Percentiles rank a stretch among this genome's conserved stretches.
phyloP scores from a whole-genome alignment of 2,888 invertebrate species.

The Caenorhabditis panamensis region DNA sequence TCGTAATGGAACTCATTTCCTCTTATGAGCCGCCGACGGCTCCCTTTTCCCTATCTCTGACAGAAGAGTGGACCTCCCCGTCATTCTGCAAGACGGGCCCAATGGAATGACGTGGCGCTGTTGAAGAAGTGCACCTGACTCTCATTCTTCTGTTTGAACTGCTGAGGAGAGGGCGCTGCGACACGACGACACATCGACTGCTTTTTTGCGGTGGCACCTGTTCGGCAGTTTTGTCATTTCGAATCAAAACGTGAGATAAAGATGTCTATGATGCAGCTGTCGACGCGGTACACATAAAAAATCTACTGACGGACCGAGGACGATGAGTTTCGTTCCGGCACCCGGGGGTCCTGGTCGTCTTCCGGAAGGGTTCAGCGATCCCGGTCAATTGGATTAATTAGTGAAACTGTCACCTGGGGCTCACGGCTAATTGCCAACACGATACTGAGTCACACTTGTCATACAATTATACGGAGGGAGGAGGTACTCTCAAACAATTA shows the following conservation, averaged over 20 bases:
- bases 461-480: constrained; percentile 36
- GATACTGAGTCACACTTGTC: constrained; percentile 35
- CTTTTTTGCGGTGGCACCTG: constrained; percentile 55
- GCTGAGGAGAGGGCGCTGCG: constrained; percentile 12
- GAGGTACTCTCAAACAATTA: constrained; percentile 17
- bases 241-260: constrained; percentile 56
- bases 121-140: constrained; percentile 36
- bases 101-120: constrained; percentile 10
- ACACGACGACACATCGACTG: constrained; percentile 6
- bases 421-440: constrained; percentile 44
- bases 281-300: constrained; percentile 32
- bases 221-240: constrained; percentile 60
- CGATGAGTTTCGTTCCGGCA: constrained; percentile 13
- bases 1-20: constrained; percentile 63
- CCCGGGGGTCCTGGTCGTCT: background rate
- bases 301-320: constrained; percentile 1
- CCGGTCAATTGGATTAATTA: constrained; percentile 55
- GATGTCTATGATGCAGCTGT: constrained; percentile 50
- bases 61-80: background rate
- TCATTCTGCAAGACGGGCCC: constrained; percentile 8
- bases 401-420: constrained; percentile 53
- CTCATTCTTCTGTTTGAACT: constrained; percentile 53
- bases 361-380: background rate
- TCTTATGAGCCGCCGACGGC: constrained; percentile 51
- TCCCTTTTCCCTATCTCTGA: constrained; percentile 27